Percentiles rank a stretch among this genome's conserved stretches.
Evolutionary conservation across 1,140 invertebrate genomes (phyloP).

Genomic region (Acyrthosiphon pisum): DNA sequence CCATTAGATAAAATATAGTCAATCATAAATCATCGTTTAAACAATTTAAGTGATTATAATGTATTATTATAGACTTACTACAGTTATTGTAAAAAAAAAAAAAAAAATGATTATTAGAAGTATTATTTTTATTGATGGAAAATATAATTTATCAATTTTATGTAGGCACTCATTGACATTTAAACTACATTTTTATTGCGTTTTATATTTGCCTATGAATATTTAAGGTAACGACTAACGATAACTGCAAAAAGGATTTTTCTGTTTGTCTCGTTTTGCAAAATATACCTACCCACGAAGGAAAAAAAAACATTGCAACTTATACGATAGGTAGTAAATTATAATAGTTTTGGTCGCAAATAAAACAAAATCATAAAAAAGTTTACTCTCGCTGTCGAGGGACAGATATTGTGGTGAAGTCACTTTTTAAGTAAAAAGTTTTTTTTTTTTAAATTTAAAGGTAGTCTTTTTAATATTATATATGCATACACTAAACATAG

Average conservation of each 20-base stretch:
- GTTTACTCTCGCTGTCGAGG: neutral
- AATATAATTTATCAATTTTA: neutral
- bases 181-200: neutral
- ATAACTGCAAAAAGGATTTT: neutral
- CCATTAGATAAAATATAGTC: neutral
- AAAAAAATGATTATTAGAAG: neutral
- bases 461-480: constrained; percentile 6
- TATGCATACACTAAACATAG: neutral
- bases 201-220: neutral
- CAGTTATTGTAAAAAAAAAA: neutral
- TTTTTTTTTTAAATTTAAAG: constrained; percentile 12
- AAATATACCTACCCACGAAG: neutral
- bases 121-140: neutral
- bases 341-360: constrained; percentile 39
- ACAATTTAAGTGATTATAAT: neutral
- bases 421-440: constrained; percentile 33
- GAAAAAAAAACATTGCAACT: neutral
- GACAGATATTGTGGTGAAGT: neutral
- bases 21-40: neutral
- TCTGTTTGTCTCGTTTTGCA: neutral
- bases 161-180: neutral
- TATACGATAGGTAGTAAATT: neutral
- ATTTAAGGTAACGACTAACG: neutral
- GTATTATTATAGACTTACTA: neutral
- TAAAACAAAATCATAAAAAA: constrained; percentile 43